phyloP scores from a whole-genome alignment of 2,113 vertebrate genomes.

The Hippocampus mohnikei region DNA sequence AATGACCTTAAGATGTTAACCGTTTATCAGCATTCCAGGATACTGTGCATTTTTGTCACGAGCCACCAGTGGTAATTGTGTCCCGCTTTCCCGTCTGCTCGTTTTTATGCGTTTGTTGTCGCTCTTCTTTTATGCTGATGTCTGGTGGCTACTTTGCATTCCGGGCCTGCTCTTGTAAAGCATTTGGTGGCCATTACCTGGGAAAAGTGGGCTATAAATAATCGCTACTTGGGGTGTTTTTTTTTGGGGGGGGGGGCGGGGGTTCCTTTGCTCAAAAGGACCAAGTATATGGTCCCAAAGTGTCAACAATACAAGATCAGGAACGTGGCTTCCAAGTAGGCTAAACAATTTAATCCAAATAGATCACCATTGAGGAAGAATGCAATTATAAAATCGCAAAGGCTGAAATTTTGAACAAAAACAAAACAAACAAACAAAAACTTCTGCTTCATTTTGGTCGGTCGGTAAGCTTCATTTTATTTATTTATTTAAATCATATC shows the following conservation, averaged over 20 bases:
- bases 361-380: too few species aligned
- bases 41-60: neutral
- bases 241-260: neutral
- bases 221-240: neutral
- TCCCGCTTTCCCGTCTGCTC: slow-evolving; percentile 1
- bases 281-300: neutral
- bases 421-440: too few species aligned
- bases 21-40: neutral
- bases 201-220: slow-evolving; percentile 1
- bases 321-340: neutral
- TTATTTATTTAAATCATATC: too few species aligned
- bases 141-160: neutral
- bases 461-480: too few species aligned
- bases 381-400: too few species aligned
- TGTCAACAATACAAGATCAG: neutral
- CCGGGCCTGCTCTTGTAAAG: neutral
- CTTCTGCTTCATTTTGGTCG: too few species aligned
- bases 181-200: slow-evolving; percentile 10
- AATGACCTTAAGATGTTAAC: neutral
- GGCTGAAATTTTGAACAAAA: too few species aligned
- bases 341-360: neutral
- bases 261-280: neutral
- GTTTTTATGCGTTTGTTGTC: slow-evolving; percentile 3
- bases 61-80: neutral
- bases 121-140: slow-evolving; percentile 3